A percentile compares a stretch with the other conserved stretches of the same genome.
Conservation (phyloP, 2,888 invertebrate genomes). For the Dolichopus griseipennis region DNA sequence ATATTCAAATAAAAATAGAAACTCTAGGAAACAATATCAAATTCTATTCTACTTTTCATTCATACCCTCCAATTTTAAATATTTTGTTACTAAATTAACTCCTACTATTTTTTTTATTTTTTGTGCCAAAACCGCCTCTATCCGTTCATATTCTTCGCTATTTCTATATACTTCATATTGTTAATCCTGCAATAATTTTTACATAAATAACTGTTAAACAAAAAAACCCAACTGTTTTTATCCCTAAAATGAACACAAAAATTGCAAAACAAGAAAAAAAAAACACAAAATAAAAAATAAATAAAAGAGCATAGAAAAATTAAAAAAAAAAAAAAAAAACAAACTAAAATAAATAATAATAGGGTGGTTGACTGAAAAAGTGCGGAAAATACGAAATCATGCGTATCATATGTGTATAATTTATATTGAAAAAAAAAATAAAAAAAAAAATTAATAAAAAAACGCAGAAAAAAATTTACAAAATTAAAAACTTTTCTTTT, state of each 20-base stretch:
- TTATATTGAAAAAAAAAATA: neutral
- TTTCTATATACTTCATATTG: too few species aligned
- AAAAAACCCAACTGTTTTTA: neutral
- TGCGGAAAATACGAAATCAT: slow-evolving; percentile 11
- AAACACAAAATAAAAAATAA: neutral
- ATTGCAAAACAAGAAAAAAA: too few species aligned
- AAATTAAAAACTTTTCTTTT: neutral
- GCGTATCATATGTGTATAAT: neutral
- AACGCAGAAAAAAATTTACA: neutral
- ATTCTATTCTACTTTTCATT: too few species aligned
- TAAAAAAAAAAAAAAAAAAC: neutral
- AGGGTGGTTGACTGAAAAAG: slow-evolving; percentile 5
- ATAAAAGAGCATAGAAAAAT: neutral
- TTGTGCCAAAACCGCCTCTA: too few species aligned
- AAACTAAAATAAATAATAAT: neutral
- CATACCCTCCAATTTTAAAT: too few species aligned
- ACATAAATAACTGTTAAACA: neutral
- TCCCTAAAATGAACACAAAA: neutral
- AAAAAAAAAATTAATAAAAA: neutral
- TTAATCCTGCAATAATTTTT: neutral
- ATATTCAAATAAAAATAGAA: too few species aligned
- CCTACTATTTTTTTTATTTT: too few species aligned
- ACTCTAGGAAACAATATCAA: too few species aligned
- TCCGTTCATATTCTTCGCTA: too few species aligned
- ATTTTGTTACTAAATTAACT: too few species aligned